Evolutionary conservation across 2,888 invertebrate species (phyloP).

Genomic region (Teleiodes luculella): DNA sequence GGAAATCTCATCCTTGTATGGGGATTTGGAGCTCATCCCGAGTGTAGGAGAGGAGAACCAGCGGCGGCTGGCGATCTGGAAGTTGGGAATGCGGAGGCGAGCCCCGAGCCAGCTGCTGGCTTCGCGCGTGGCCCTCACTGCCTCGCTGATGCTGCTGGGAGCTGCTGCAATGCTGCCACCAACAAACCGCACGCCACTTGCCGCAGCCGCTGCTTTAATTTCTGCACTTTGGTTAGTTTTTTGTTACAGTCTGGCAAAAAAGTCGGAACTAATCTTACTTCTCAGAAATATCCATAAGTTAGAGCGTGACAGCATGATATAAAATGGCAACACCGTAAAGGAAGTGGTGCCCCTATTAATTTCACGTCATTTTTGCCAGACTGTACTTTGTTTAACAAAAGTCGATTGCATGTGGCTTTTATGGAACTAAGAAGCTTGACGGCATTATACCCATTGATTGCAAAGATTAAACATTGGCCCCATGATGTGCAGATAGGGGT

Average conservation of each 20-base stretch:
- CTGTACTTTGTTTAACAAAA: too few species aligned
- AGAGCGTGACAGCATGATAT: too few species aligned
- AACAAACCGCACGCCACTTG: conserved; percentile 45
- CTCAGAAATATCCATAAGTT: too few species aligned
- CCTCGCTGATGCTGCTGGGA: conserved; percentile 39
- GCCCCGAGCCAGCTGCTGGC: conserved; percentile 48
- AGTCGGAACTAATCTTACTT: too few species aligned
- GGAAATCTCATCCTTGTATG: conserved; percentile 20
- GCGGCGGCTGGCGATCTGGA: conserved; percentile 36
- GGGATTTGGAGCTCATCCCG: conserved; percentile 21
- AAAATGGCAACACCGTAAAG: too few species aligned
- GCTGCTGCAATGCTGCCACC: conserved; percentile 47
- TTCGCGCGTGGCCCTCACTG: conserved; percentile 33
- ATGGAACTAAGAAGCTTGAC: conserved; percentile 48
- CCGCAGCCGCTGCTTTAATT: conserved; percentile 50
- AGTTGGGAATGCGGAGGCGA: conserved; percentile 40
- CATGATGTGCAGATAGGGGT: conserved; percentile 83
- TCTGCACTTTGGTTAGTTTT: conserved; percentile 55
- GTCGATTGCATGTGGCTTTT: too few species aligned
- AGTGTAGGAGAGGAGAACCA: conserved; percentile 25
- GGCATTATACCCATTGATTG: conserved; percentile 49
- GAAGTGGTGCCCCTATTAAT: too few species aligned
- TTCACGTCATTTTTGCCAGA: too few species aligned
- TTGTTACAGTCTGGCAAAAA: too few species aligned
- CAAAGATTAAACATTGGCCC: conserved; percentile 84